phyloP scores from a whole-genome alignment of 2,797 vertebrate species.

The Characodon lateralis region DNA sequence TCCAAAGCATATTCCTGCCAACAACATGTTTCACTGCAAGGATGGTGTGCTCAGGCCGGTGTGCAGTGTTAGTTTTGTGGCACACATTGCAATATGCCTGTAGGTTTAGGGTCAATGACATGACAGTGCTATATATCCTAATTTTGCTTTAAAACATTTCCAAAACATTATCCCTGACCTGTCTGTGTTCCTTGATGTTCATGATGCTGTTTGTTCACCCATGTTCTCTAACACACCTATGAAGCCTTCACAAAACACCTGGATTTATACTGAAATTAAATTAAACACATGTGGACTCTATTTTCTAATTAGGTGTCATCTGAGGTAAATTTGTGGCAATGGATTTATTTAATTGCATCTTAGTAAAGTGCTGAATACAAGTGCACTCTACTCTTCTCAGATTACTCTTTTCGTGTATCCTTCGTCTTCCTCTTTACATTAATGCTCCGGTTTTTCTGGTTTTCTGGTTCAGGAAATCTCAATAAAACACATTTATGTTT shows the following conservation, averaged over 20 bases:
- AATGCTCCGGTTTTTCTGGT: background rate
- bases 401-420: background rate
- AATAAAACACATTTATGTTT: background rate
- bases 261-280: background rate
- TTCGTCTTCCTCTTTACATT: background rate
- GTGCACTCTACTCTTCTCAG: background rate
- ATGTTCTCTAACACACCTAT: background rate
- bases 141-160: background rate
- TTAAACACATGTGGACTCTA: background rate
- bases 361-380: no score
- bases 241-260: background rate
- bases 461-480: background rate
- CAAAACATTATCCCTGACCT: background rate
- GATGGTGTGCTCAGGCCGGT: background rate
- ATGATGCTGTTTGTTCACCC: background rate
- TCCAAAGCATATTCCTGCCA: background rate
- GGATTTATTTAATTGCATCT: no score
- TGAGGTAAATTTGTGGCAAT: background rate
- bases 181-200: background rate
- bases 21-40: background rate
- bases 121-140: background rate
- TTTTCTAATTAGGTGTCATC: background rate
- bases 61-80: background rate
- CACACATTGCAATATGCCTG: background rate
- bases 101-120: background rate